Evolutionary conservation across 1,140 invertebrate species (phyloP).

Genomic region (Ceratoteleas bidentatus): DNA sequence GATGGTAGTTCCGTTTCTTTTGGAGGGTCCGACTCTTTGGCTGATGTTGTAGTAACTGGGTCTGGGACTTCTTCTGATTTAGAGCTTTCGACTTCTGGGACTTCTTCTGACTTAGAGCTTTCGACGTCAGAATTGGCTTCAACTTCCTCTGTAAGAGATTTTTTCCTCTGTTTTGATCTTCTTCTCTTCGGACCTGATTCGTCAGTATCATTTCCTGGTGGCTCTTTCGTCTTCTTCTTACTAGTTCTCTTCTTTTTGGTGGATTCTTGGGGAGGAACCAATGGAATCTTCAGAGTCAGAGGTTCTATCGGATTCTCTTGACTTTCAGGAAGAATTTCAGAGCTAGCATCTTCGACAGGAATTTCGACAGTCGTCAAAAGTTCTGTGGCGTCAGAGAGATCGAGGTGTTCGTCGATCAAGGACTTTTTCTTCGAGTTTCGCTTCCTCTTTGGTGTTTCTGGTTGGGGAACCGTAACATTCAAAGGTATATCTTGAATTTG

Average conservation of each 20-base stretch:
- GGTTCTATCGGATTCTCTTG: neutral
- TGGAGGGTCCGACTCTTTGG: neutral
- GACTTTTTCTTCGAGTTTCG: conserved; percentile 23
- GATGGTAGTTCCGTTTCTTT: neutral
- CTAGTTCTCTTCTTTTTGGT: conserved; percentile 10
- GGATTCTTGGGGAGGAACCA: neutral
- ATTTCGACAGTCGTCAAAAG: neutral
- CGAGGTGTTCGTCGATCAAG: conserved; percentile 19
- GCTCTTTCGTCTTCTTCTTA: conserved; percentile 10
- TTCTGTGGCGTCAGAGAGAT: conserved; percentile 15
- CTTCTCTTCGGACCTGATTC: neutral
- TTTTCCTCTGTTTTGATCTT: conserved; percentile 19
- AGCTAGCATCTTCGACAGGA: neutral
- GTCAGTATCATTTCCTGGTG: neutral
- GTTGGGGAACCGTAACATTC: neutral
- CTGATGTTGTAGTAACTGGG: no score
- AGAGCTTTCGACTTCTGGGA: neutral
- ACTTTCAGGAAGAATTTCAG: neutral
- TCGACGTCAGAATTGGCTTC: no score
- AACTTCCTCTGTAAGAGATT: neutral
- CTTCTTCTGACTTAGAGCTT: neutral
- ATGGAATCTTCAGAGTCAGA: conserved; percentile 18
- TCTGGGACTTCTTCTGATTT: neutral
- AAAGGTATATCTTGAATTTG: neutral
- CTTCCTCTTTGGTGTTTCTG: conserved; percentile 27